Evolutionary conservation across 2,113 vertebrate genomes (phyloP).

Genomic region (Macquaria australasica): DNA sequence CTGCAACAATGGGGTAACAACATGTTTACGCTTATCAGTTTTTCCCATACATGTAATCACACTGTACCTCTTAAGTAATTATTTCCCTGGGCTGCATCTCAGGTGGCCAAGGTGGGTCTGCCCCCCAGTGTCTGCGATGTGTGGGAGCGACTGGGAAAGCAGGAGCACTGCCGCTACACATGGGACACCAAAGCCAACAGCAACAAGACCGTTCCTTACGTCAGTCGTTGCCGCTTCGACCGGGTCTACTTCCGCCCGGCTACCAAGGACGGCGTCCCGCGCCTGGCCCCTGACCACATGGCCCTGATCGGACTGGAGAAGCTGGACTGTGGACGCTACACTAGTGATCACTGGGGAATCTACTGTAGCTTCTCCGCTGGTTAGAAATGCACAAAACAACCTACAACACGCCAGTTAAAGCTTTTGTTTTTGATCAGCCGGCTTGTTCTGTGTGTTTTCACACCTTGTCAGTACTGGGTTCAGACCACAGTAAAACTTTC

Average conservation of each 20-base stretch:
- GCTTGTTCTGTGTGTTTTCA: background rate
- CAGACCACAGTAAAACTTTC: background rate
- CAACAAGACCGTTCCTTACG: slow-evolving; percentile 83
- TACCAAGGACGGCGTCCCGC: slow-evolving; percentile 44
- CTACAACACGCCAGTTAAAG: accelerated
- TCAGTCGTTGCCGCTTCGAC: slow-evolving; percentile 91
- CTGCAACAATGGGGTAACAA: too few species aligned
- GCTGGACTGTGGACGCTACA: slow-evolving; percentile 92
- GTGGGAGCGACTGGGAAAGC: slow-evolving; percentile 92
- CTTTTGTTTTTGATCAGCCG: background rate
- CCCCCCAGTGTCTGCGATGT: slow-evolving; percentile 87
- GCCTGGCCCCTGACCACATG: slow-evolving; percentile 88
- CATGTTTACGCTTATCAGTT: background rate
- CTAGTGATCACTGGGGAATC: slow-evolving; percentile 98
- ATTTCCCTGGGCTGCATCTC: slow-evolving; percentile 23
- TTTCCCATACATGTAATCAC: background rate
- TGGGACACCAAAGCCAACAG: slow-evolving; percentile 94
- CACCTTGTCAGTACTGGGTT: background rate
- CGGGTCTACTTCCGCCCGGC: slow-evolving; percentile 89
- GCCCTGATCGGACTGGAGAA: slow-evolving; percentile 93
- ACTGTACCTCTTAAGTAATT: background rate
- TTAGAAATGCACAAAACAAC: slow-evolving; percentile 25
- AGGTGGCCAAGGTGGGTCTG: slow-evolving; percentile 91
- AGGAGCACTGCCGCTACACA: slow-evolving; percentile 92
- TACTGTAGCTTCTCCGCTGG: slow-evolving; percentile 86